Percentiles rank a stretch among this genome's conserved stretches.
phyloP scores from a whole-genome alignment of 2,888 invertebrate species.

The Drosophila anomelani region DNA sequence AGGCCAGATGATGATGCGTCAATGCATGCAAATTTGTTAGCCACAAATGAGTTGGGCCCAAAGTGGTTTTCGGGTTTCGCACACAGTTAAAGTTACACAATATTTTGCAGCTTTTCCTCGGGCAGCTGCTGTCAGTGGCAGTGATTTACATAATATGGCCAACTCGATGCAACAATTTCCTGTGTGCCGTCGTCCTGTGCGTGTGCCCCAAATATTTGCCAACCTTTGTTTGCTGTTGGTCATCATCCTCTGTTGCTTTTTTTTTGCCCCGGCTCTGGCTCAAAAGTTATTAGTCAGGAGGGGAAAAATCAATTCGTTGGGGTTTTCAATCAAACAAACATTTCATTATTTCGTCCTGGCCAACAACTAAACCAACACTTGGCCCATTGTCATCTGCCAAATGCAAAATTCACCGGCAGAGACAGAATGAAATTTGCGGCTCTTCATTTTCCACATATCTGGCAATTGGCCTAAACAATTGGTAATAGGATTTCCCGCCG shows the following conservation, averaged over 20 bases:
- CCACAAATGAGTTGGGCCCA: conserved; percentile 75
- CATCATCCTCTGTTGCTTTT: not conserved
- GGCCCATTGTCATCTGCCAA: conserved; percentile 26
- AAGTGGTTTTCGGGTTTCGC: conserved; percentile 65
- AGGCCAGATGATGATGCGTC: conserved; percentile 63
- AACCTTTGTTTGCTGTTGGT: conserved; percentile 30
- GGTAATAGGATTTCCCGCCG: conserved; percentile 60
- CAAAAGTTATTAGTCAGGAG: conserved; percentile 59
- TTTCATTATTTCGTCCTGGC: conserved; percentile 60
- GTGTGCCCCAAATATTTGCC: conserved; percentile 32
- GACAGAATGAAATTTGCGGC: conserved; percentile 20
- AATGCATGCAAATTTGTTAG: conserved; percentile 70
- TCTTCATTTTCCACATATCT: conserved; percentile 26
- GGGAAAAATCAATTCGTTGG: conserved; percentile 55
- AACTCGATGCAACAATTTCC: conserved; percentile 75
- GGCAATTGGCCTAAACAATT: conserved; percentile 42
- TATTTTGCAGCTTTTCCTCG: conserved; percentile 38
- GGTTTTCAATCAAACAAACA: conserved; percentile 63
- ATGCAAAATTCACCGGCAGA: conserved; percentile 30
- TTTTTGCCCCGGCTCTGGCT: conserved; percentile 5
- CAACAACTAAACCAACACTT: conserved; percentile 54
- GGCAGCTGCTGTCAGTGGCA: conserved; percentile 58
- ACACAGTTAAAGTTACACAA: conserved; percentile 13
- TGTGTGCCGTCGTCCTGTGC: conserved; percentile 23
- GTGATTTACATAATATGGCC: conserved; percentile 73